Base-by-base conservation (phyloP, 2,797 vertebrate species). In the Hippopotamyrus pictus region DNA sequence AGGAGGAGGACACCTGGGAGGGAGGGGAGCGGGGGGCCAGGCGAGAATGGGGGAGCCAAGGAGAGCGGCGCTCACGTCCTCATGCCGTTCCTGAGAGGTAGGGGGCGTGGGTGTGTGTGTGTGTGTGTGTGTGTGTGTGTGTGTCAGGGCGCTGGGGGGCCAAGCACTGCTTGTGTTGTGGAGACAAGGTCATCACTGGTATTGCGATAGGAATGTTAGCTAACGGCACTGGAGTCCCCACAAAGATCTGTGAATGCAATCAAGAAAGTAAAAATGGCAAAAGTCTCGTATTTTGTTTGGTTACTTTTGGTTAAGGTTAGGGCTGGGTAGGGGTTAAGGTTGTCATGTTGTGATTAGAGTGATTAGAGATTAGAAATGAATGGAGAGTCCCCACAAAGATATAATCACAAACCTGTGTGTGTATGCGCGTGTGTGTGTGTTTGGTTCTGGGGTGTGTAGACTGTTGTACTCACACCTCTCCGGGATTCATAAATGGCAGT, bases 61-160 rank as follows among this genome's bases (percentile, higher is more conserved):
- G 90, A 79, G 88, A 85, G 89, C 12, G 90, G 91, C 89, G 29
- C 91, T 82, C 69, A 87, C 0, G 90, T 90, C 87, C 88, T 73
- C 73, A 87, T 89, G 91, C 90, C 91, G 11, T 92, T 93, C 90
- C 92, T 91, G 54, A 92, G 90, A 93, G 93, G 93, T 93, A 93
- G 48, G 50, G 44, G 33, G 50, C 11, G 4, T 33, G 50, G 1
- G 46, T 86, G 5, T 22, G 6, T 25, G 48, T 6, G 48, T 86
- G 50, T 7, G 48, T 86, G 51, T 86, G 1, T 41, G 4, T n/a
- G 5, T 22, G 46, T 5, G 46, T 86, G 48, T 7, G 48, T 86
- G 51, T 86, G 1, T 25, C 17, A 5, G 37, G 86, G 37, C 1
- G 17, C 29, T 2, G 17, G 54, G 53, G n/a, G 17, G 22, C 12